A percentile compares a stretch with the other conserved stretches of the same genome.
These are phyloP conservation scores for Omphaloscelis lunosa DNA, from an alignment of 2,888 invertebrate species.

Conservation along the genomic window DNA sequence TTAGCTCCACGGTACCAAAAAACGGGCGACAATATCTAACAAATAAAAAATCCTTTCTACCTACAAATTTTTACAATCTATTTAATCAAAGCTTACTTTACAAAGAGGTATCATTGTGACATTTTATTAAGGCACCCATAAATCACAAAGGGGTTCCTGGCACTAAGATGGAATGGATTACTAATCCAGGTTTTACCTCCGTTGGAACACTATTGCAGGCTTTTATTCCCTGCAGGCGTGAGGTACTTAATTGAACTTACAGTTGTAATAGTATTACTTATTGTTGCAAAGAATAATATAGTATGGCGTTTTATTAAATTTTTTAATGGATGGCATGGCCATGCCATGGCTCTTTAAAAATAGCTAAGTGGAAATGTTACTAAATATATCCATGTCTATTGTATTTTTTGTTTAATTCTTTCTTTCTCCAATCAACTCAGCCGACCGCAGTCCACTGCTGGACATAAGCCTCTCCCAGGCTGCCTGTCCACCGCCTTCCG, in stretches of 20 bases:
- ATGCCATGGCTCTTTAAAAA: no score
- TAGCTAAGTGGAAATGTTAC: no score
- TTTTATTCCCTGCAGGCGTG: constrained; percentile 29
- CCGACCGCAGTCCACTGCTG: no score
- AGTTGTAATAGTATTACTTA: constrained; percentile 26
- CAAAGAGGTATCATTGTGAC: constrained; percentile 13
- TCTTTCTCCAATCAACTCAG: no score
- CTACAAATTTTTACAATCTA: constrained; percentile 14
- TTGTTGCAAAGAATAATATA: background rate
- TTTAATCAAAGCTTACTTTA: constrained; percentile 21
- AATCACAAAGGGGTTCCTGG: constrained; percentile 44
- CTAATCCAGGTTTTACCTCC: constrained; percentile 42
- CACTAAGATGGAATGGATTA: constrained; percentile 53
- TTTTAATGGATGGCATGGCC: no score
- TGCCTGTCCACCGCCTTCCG: no score
- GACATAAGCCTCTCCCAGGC: no score
- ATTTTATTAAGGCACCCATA: constrained; percentile 43
- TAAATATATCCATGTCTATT: no score
- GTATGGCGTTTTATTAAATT: no score
- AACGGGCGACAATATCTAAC: no score
- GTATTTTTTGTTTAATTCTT: background rate
- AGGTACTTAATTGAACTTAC: constrained; percentile 41
- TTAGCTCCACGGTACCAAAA: no score
- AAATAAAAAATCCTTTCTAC: background rate
- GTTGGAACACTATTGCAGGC: constrained; percentile 17